Evolutionary conservation across 2,113 vertebrate genomes (phyloP).

Genomic region (Dromas ardeola): DNA sequence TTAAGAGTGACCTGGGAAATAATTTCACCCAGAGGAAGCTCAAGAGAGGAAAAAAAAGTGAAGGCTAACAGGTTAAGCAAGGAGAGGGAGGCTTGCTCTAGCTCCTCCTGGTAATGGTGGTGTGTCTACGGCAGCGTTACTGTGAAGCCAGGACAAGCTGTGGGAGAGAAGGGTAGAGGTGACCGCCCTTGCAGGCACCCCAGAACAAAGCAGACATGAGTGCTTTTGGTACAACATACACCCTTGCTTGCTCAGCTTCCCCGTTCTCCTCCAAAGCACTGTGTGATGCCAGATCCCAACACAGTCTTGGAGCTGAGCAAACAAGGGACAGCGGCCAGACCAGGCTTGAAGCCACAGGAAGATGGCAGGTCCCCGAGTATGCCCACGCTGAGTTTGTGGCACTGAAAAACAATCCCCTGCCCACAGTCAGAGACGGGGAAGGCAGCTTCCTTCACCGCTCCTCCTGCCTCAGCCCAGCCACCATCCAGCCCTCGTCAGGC

Average conservation of each 20-base stretch:
- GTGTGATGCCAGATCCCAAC: neutral
- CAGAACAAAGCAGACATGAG: neutral
- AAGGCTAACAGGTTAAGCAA: neutral
- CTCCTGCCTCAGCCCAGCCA: neutral
- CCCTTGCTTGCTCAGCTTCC: neutral
- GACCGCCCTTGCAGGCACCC: neutral
- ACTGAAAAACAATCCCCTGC: neutral
- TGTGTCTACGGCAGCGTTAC: neutral
- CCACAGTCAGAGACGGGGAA: neutral
- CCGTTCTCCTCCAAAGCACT: neutral
- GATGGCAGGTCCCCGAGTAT: neutral
- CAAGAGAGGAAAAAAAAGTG: neutral
- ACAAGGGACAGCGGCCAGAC: neutral
- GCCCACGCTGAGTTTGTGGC: neutral
- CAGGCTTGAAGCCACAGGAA: neutral
- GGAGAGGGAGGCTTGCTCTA: neutral
- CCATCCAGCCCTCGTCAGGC: neutral
- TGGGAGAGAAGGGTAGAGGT: neutral
- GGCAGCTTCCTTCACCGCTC: neutral
- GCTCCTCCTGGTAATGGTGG: neutral
- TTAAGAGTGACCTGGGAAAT: neutral
- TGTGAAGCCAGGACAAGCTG: neutral
- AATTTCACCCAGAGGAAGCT: neutral
- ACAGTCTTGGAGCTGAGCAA: neutral
- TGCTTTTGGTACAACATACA: neutral